Base-by-base conservation (phyloP, 2,113 vertebrate species). In the Calonectris borealis region DNA sequence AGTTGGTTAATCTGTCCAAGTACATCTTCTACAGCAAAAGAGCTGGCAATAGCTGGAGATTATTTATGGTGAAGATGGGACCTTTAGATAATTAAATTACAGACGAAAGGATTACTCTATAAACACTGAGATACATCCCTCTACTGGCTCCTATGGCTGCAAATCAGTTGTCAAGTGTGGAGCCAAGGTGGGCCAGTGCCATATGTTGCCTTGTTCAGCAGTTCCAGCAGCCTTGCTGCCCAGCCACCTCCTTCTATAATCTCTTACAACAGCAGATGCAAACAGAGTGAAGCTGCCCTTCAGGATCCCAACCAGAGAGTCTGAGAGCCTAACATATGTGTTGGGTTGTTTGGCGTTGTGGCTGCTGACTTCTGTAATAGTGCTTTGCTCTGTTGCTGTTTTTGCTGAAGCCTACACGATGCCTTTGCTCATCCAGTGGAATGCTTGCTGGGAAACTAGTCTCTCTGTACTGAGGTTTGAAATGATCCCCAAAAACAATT, bases 41-140 rank as follows among this genome's bases (percentile, higher is more conserved):
- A 54, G 29, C 25, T 83, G 54, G 38, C 55, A 58, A 0, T 18
- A 76, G 34, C 49, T 77, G 89, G 73, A 66, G 78, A 32, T 91
- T 78, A 76, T 92, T 84, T 95, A 76, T 58, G 64, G 38, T 64
- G 84, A 83, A 83, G 75, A 79, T 80, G 78, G 62, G 84, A 58
- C 29, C 1, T 2, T 32, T 65, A 51, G 62, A 27, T 95, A 93
- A 95, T 95, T 92, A 97, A 83, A 77, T 86, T 94, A 93, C 49
- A 38, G 90, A 42, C 1, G 0, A 54, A 88, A 93, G 78, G 86
- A 87, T 83, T 76, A 52, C 20, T 84, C 57, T 58, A 5, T 83
- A 83, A 93, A 86, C 49, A 54, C 51, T 6, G 49, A 91, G 93
- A 44, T 81, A 31, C 36, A 36, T 90, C 42, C 44, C 38, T 72